Conservation (phyloP, 1,140 invertebrate species). For the Drosophila kikkawai region DNA sequence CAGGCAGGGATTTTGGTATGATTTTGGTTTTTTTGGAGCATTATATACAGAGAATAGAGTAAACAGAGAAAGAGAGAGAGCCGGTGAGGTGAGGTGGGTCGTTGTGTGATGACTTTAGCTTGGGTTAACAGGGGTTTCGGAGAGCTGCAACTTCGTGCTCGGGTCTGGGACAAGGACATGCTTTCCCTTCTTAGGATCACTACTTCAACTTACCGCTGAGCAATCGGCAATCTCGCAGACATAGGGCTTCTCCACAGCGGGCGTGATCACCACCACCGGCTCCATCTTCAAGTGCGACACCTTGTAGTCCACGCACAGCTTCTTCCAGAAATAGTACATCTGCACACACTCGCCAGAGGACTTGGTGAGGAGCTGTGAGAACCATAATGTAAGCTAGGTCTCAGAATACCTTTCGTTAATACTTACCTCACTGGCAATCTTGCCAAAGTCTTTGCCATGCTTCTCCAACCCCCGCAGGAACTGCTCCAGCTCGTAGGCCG, state of each 20-base stretch:
- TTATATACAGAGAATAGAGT: slow-evolving; percentile 65
- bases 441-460: slow-evolving; percentile 97
- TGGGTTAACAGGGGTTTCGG: slow-evolving; percentile 3
- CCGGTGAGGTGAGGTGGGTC: slow-evolving; percentile 27
- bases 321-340: slow-evolving; percentile 99
- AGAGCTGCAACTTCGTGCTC: slow-evolving; percentile 16
- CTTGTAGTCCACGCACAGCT: slow-evolving; percentile 92
- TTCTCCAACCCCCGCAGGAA: slow-evolving; percentile 95
- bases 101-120: neutral
- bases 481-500: slow-evolving; percentile 92
- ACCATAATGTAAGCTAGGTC: neutral
- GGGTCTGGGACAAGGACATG: slow-evolving; percentile 4
- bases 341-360: slow-evolving; percentile 97
- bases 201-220: slow-evolving; percentile 87
- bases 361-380: slow-evolving; percentile 92
- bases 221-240: slow-evolving; percentile 89
- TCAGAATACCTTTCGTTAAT: rapidly evolving
- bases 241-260: slow-evolving; percentile 85
- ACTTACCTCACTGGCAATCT: slow-evolving; percentile 93
- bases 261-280: slow-evolving; percentile 49
- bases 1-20: slow-evolving; percentile 27
- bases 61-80: slow-evolving; percentile 30
- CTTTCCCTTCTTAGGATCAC: slow-evolving; percentile 3
- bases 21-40: slow-evolving; percentile 31
- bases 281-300: slow-evolving; percentile 79